Evolutionary conservation across 1,140 invertebrate genomes (phyloP), one percentile per base, ranked within the genome.

Genomic region (Chrysomallon squamiferum): DNA sequence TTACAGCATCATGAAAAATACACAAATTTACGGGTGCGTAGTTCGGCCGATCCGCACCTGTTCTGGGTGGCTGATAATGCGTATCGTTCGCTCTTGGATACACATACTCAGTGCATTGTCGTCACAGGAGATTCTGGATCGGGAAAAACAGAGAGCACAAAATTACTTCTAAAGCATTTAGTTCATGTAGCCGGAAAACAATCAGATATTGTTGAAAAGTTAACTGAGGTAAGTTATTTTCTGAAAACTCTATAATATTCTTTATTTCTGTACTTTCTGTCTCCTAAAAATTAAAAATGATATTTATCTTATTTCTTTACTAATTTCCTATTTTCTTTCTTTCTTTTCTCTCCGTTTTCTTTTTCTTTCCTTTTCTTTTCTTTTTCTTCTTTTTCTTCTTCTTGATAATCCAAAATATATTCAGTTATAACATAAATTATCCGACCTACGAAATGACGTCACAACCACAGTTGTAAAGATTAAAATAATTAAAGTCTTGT

Each of bases 111-210:
- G 59, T 79, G 72, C 47, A 72, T 74, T 15, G 58, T 76, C n/a
- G 73, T 82, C 88, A 93, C 60, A 87, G 95, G 95, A 86, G 95
- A 98, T 89, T 97, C 95, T 91, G 73, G 70, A 2, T 95, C 96
- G 86, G 96, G 96, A n/a, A 97, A 97, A 89, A 98, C 95, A 91
- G 95, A 97, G 88, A 65, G 57, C 38, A 71, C 66, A 15, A 79
- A 76, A 60, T 68, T 65, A 18, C 43, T 78, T 22, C 25, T 79
- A 11, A 35, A 70, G 3, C 71, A 77, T 62, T 35, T 79, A 2
- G 32, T 72, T 22, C 30, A 41, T 7, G 38, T 62, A 18, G 41
- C 59, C 3, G 13, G 32, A 15, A 43, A 4, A 49, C 13, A 32
- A 4, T 32, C 20, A 45, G 22, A 20, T 9, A n/a, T 25, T 25